Conservation (phyloP, 1,140 invertebrate species). For the Drosophila kikkawai region DNA sequence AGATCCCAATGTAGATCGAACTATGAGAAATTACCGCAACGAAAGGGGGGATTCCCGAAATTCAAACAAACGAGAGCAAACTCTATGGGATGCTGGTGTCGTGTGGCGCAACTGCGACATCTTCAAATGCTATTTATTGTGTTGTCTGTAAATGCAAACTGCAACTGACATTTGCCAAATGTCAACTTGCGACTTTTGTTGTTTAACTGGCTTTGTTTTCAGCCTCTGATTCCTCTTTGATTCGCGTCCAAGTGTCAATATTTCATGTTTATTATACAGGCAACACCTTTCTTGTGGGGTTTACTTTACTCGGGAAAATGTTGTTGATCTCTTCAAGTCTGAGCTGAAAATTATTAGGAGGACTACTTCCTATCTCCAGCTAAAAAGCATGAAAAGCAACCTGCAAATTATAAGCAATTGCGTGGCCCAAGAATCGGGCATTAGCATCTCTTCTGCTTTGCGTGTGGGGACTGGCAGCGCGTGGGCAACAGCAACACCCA, state of each 20-base stretch:
- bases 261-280: slow-evolving; percentile 32
- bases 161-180: slow-evolving; percentile 75
- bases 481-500: slow-evolving; percentile 16
- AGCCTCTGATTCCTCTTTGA: slow-evolving; percentile 27
- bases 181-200: slow-evolving; percentile 63
- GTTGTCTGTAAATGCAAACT: slow-evolving; percentile 22
- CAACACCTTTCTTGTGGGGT: slow-evolving; percentile 56
- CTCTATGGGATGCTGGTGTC: slow-evolving; percentile 7
- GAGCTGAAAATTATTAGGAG: too few relatives aligned
- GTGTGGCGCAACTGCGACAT: slow-evolving; percentile 50
- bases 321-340: neutral
- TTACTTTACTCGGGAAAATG: too few relatives aligned
- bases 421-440: slow-evolving; percentile 42
- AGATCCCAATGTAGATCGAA: slow-evolving; percentile 15
- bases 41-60: slow-evolving; percentile 17
- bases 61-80: slow-evolving; percentile 30
- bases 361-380: neutral
- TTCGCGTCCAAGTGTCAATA: slow-evolving; percentile 39
- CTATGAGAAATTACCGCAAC: neutral
- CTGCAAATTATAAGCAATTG: slow-evolving; percentile 74
- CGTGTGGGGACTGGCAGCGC: slow-evolving; percentile 49
- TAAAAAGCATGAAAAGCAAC: slow-evolving; percentile 21
- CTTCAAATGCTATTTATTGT: slow-evolving; percentile 49
- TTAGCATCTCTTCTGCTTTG: slow-evolving; percentile 37
- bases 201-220: slow-evolving; percentile 35